Conservation (phyloP, 1,140 invertebrate genomes). For the Manduca sexta region DNA sequence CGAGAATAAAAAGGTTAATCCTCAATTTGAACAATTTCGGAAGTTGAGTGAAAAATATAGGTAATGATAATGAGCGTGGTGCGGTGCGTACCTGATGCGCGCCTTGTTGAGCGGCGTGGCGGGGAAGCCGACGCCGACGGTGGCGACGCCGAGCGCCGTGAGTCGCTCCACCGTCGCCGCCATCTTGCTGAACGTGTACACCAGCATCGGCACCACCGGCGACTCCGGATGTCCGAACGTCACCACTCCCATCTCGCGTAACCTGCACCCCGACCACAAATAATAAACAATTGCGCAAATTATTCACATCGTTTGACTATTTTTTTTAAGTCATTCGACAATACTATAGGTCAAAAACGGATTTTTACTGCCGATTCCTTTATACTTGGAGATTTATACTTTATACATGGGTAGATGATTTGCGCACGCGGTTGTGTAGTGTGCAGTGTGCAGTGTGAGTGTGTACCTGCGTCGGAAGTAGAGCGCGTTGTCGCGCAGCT, state of each 20-base stretch:
- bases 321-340: too few species aligned
- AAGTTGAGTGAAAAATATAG: too few species aligned
- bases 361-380: too few species aligned
- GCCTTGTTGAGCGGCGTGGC: slow-evolving; percentile 97
- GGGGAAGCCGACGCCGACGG: slow-evolving; percentile 97
- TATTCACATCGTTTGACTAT: too few species aligned
- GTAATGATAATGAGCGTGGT: background rate
- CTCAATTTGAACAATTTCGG: too few species aligned
- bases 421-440: background rate
- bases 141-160: slow-evolving; percentile 87
- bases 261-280: slow-evolving; percentile 74
- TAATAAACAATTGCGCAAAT: too few species aligned
- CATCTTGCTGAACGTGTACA: slow-evolving; percentile 95
- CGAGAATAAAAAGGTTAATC: too few species aligned
- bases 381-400: too few species aligned
- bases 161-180: slow-evolving; percentile 89
- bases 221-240: slow-evolving; percentile 97
- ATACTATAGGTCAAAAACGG: too few species aligned
- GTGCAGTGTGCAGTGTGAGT: background rate
- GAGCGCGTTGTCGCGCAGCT: slow-evolving; percentile 43
- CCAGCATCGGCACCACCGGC: slow-evolving; percentile 95
- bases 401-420: too few species aligned
- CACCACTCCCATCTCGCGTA: slow-evolving; percentile 95
- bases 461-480: slow-evolving; percentile 34
- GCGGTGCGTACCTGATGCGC: slow-evolving; percentile 70